A percentile compares a stretch with the other conserved stretches of the same genome.
Conservation (phyloP, 2,113 vertebrate species). For the Scytalopus superciliaris region DNA sequence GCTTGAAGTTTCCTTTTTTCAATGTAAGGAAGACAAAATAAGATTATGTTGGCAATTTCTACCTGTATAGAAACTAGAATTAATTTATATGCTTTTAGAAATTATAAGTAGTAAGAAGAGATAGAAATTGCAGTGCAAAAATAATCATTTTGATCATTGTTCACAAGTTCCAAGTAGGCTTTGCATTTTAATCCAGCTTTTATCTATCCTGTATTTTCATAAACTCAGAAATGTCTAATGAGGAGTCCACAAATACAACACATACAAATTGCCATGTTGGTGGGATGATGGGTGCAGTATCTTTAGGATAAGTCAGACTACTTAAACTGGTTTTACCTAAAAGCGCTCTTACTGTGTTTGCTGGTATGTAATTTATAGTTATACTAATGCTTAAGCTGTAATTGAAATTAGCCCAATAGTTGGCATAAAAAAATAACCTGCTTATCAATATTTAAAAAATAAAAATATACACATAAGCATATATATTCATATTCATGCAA, state of each 20-base stretch:
- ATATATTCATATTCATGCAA: neutral
- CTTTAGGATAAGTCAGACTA: neutral
- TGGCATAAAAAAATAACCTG: neutral
- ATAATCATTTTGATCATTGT: accelerated
- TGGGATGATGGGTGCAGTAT: neutral
- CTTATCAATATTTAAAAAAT: neutral
- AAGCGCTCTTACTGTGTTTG: neutral
- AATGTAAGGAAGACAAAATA: neutral
- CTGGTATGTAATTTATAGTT: neutral
- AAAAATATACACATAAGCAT: neutral
- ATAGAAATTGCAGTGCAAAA: neutral
- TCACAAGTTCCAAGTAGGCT: neutral
- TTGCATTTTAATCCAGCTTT: neutral
- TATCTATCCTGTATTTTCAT: neutral
- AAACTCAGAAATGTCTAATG: neutral
- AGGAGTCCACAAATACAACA: neutral
- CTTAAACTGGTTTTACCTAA: neutral
- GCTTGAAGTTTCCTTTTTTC: neutral
- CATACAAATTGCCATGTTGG: neutral
- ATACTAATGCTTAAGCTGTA: neutral
- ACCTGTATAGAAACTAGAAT: neutral
- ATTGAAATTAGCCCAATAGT: neutral
- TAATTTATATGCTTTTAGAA: neutral
- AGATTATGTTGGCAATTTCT: neutral
- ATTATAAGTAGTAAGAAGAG: neutral